These are phyloP conservation scores for Sylvia borin DNA, from an alignment of 2,797 vertebrate genomes.

Conservation along the genomic window DNA sequence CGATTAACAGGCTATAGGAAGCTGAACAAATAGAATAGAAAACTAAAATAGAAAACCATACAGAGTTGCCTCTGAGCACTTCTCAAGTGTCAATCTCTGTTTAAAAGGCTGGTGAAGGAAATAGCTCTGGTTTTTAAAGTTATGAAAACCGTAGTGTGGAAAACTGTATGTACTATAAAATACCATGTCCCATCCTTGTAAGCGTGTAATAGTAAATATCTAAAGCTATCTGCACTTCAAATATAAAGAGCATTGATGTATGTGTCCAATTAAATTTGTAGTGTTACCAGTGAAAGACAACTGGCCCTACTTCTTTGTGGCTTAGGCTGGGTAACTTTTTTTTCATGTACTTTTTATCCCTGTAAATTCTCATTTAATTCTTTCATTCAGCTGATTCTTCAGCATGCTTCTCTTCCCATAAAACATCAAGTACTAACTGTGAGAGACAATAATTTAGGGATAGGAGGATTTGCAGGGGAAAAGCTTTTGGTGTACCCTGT, in stretches of 20 bases:
- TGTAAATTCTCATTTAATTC: not conserved
- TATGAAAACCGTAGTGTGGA: conserved; percentile 35
- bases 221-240: conserved; percentile 2
- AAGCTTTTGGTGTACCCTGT: not conserved
- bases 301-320: not conserved
- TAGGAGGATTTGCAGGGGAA: not conserved
- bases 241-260: conserved; percentile 14
- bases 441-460: not conserved
- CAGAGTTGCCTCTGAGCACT: not conserved
- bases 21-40: conserved; percentile 44
- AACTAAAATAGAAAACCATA: not conserved
- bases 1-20: conserved; percentile 9
- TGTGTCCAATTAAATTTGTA: conserved; percentile 52
- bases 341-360: conserved; percentile 19
- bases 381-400: not conserved
- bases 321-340: conserved; percentile 1
- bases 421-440: not conserved
- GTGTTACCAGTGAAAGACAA: conserved; percentile 8
- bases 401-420: not conserved
- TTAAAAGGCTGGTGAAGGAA: conserved; percentile 55
- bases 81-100: conserved; percentile 46
- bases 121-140: conserved; percentile 57
- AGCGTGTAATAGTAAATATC: conserved; percentile 22
- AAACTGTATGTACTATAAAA: conserved; percentile 50
- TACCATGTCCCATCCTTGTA: not conserved